A percentile compares a stretch with the other conserved stretches of the same genome.
Evolutionary conservation across 2,888 invertebrate species (phyloP).

Genomic region (Drosophila robusta): DNA sequence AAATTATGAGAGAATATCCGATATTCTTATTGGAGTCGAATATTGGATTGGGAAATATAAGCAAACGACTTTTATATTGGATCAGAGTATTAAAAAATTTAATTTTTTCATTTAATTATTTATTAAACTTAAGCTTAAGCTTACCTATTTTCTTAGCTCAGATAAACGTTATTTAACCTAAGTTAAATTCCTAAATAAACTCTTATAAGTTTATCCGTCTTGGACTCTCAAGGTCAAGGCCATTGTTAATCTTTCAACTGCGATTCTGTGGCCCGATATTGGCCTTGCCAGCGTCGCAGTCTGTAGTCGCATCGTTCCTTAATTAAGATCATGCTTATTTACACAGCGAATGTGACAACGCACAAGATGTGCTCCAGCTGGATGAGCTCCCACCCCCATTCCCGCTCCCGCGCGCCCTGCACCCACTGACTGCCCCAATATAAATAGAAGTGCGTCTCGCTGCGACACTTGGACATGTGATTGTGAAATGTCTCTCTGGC

Average conservation of each 20-base stretch:
- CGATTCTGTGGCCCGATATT: slow-evolving; percentile 2
- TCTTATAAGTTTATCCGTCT: not conserved
- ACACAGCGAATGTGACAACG: slow-evolving; percentile 9
- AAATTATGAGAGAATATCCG: no score
- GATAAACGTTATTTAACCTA: no score
- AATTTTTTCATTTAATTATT: no score
- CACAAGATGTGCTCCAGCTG: slow-evolving; percentile 32
- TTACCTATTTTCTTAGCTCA: no score
- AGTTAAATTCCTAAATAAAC: no score
- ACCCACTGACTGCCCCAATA: slow-evolving; percentile 1
- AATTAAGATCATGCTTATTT: slow-evolving; percentile 23
- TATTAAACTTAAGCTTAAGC: no score
- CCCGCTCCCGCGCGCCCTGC: not conserved
- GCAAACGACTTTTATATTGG: no score
- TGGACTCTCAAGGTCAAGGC: slow-evolving; percentile 14
- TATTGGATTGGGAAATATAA: no score
- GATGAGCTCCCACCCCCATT: no score
- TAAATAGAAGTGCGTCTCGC: slow-evolving; percentile 17
- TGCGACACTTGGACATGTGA: slow-evolving; percentile 35
- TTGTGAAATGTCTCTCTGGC: slow-evolving; percentile 5
- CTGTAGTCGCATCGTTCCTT: not conserved
- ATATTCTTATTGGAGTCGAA: no score
- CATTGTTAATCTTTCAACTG: not conserved
- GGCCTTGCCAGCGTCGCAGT: slow-evolving; percentile 24
- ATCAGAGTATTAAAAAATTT: no score